Evolutionary conservation across 1,140 invertebrate species (phyloP).

Genomic region (Temnothorax nylanderi): DNA sequence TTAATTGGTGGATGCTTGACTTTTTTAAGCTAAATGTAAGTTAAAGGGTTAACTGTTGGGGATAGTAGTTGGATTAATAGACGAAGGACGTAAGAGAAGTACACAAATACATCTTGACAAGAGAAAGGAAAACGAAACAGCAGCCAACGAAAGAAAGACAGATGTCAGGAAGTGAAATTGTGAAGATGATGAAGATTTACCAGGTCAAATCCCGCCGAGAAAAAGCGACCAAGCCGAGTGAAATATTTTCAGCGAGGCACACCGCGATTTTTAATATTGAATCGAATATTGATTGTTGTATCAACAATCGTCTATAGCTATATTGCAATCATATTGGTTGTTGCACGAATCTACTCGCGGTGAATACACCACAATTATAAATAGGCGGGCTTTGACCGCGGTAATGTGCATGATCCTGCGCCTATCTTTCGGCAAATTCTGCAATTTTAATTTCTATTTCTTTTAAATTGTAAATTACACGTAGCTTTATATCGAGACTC

Average conservation of each 20-base stretch:
- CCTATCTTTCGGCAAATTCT: constrained; percentile 30
- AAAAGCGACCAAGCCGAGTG: constrained; percentile 72
- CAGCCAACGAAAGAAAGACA: constrained; percentile 37
- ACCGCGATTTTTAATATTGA: constrained; percentile 75
- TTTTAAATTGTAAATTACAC: not conserved
- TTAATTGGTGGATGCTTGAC: not conserved
- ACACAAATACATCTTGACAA: not conserved
- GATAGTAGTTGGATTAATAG: constrained; percentile 26
- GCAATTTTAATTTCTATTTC: not conserved
- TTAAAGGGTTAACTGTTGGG: constrained; percentile 53
- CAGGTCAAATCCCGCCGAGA: constrained; percentile 63
- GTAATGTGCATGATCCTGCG: constrained; percentile 10
- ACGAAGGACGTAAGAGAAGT: constrained; percentile 18
- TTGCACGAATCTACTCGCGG: constrained; percentile 70
- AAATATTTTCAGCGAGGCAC: constrained; percentile 76
- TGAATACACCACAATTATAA: constrained; percentile 64
- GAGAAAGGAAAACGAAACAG: not conserved
- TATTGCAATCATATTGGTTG: constrained; percentile 79
- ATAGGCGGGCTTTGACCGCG: constrained; percentile 54
- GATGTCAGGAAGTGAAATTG: not conserved
- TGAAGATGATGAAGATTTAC: constrained; percentile 30
- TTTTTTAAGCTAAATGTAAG: not conserved
- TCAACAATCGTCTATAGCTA: constrained; percentile 76
- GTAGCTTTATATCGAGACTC: not conserved
- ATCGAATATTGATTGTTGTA: constrained; percentile 75